Evolutionary conservation across 1,140 invertebrate genomes (phyloP), one percentile per base, ranked within the genome.

Genomic region (Tribolium madens): DNA sequence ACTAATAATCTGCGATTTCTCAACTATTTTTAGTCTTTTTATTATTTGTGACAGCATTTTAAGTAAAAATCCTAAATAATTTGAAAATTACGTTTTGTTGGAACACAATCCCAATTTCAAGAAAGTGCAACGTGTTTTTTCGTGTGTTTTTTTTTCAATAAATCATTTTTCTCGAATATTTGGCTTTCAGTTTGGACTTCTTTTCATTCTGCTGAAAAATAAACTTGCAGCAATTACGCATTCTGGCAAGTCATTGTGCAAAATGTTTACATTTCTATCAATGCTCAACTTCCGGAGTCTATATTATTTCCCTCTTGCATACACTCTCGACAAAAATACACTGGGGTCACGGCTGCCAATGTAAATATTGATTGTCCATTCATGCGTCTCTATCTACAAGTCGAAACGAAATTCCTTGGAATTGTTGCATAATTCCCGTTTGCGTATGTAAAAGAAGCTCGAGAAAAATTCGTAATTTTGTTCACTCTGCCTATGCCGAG

Each of bases 341-440:
- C 7, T 12, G 15, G 52, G 52, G 52, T 57, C 52, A 57, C 15
- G 52, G 52, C 52, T 26, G 10, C 52, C 13, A 50, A 50, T 17
- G 15, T 21, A 18, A 57, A 57, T 57, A 57, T 57, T 57, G 52
- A 57, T 57, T 57, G 18, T 57, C 18, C 52, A 57, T 57, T 26
- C 13, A 57, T 57, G 52, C 52, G 48, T 50, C 36, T 50, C 48
- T 50, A 50, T 50, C 15, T 17, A 50, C 48, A 17, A 50, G 52
- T 57, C 52, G 52, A 42, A 57, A 17, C 17, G 18, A 57, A 57
- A 57, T 21, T 57, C 52, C 10, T 18, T 9, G 17, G 48, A 50
- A 50, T 50, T 26, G 52, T 57, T 57, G 52, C 52, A 57, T 57
- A 57, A 57, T 57, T 57, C 52, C 52, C 15, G 15, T 21, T 57